phyloP scores from a whole-genome alignment of 2,888 invertebrate species.

The Euclidia mi region DNA sequence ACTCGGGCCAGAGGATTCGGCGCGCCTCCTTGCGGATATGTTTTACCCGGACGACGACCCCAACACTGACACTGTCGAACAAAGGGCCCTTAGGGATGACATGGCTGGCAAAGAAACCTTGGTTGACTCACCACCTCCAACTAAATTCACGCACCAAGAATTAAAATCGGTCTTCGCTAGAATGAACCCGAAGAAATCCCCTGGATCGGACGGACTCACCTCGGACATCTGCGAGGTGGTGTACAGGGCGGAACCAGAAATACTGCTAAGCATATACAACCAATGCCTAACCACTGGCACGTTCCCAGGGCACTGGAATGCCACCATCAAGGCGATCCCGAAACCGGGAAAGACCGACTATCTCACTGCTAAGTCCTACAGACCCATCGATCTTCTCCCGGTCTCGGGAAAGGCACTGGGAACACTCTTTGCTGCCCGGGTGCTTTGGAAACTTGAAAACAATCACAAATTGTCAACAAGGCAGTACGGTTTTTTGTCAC shows the following conservation, averaged over 20 bases:
- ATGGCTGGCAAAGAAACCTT: background rate
- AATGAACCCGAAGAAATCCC: constrained; percentile 3
- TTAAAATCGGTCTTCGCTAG: background rate
- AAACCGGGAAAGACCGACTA: constrained; percentile 2
- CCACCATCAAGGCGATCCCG: background rate
- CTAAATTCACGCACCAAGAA: background rate
- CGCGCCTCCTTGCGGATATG: background rate
- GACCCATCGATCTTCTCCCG: background rate
- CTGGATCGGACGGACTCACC: background rate
- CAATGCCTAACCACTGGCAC: background rate
- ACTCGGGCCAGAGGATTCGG: background rate
- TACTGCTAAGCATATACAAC: background rate
- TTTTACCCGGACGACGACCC: background rate
- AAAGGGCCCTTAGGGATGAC: background rate
- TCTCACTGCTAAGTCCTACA: background rate
- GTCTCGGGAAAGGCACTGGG: background rate
- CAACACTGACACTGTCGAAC: background rate
- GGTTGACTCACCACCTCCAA: no score
- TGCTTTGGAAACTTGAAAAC: background rate
- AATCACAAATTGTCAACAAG: background rate
- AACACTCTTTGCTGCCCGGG: background rate
- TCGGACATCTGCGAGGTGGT: constrained; percentile 1
- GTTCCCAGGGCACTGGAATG: background rate
- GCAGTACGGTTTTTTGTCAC: constrained; percentile 24
- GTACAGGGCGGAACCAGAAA: background rate